These are phyloP conservation scores for Macaria liturata DNA, from an alignment of 2,888 invertebrate species.

Conservation along the genomic window DNA sequence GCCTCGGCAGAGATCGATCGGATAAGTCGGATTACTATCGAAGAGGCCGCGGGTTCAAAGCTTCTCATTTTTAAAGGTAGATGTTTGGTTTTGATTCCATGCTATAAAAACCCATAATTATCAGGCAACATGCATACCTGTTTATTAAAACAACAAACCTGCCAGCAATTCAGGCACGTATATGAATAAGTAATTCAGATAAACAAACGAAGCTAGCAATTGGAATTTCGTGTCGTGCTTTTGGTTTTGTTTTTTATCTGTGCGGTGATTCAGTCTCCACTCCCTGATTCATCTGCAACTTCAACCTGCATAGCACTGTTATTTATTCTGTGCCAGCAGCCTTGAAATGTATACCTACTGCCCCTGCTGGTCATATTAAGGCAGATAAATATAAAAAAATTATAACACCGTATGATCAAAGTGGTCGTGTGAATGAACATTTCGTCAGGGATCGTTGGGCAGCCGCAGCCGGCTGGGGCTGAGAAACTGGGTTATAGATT, in stretches of 20 bases:
- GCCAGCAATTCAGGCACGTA: too few species aligned
- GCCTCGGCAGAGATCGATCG: background rate
- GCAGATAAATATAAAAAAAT: constrained; percentile 12
- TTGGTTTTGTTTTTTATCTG: background rate
- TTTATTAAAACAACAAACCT: too few species aligned
- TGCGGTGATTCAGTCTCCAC: background rate
- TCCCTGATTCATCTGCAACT: constrained; percentile 5
- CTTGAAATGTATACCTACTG: too few species aligned
- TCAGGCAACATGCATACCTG: too few species aligned
- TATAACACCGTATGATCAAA: constrained; percentile 31
- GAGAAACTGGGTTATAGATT: constrained; percentile 56
- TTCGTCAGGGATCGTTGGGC: constrained; percentile 43
- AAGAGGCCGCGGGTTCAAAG: background rate
- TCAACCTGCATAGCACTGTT: background rate
- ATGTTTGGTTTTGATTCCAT: too few species aligned
- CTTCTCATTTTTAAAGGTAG: too few species aligned
- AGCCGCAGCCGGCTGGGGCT: constrained; percentile 47
- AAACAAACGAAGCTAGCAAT: background rate
- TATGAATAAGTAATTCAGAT: too few species aligned
- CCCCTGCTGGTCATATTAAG: background rate
- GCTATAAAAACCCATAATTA: too few species aligned
- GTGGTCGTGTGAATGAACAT: constrained; percentile 46
- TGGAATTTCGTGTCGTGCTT: too few species aligned
- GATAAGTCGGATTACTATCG: background rate
- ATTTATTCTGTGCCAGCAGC: too few species aligned